These are phyloP conservation scores for Artibeus lituratus DNA, from an alignment of 2,797 vertebrate genomes.

Conservation along the genomic window DNA sequence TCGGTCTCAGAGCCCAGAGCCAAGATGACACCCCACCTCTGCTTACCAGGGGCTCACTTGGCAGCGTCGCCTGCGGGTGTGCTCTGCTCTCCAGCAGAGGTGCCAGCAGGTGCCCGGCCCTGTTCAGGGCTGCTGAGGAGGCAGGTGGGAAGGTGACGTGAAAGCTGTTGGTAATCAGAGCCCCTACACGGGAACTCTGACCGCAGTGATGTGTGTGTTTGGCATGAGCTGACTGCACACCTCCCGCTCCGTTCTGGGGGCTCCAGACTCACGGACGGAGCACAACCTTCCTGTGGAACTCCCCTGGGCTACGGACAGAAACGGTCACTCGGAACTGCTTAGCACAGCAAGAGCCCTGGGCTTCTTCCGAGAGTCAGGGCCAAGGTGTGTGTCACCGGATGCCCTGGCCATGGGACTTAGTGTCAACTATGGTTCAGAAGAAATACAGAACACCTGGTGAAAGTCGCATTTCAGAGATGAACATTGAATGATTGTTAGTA, in stretches of 20 bases:
- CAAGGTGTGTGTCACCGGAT: neutral
- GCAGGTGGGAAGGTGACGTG: neutral
- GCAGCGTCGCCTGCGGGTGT: neutral
- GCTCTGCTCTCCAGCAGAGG: neutral
- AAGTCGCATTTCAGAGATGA: neutral
- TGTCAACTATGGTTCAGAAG: neutral
- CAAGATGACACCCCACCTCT: neutral
- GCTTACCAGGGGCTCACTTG: neutral
- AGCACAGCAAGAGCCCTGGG: neutral
- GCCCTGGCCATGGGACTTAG: neutral
- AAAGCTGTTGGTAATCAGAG: neutral
- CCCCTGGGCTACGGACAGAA: neutral
- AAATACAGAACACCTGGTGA: neutral
- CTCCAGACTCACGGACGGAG: neutral
- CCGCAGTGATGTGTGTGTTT: neutral
- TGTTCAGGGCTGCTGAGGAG: neutral
- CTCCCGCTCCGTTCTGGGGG: neutral
- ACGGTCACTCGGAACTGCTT: neutral
- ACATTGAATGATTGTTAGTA: neutral
- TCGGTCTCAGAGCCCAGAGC: neutral
- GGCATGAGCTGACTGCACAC: neutral
- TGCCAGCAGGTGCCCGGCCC: neutral
- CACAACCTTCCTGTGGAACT: neutral
- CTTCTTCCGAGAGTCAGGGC: neutral
- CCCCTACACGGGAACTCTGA: neutral